Percentiles rank a stretch among this genome's conserved stretches.
phyloP scores from a whole-genome alignment of 2,797 vertebrate species.

The Falco concolor region DNA sequence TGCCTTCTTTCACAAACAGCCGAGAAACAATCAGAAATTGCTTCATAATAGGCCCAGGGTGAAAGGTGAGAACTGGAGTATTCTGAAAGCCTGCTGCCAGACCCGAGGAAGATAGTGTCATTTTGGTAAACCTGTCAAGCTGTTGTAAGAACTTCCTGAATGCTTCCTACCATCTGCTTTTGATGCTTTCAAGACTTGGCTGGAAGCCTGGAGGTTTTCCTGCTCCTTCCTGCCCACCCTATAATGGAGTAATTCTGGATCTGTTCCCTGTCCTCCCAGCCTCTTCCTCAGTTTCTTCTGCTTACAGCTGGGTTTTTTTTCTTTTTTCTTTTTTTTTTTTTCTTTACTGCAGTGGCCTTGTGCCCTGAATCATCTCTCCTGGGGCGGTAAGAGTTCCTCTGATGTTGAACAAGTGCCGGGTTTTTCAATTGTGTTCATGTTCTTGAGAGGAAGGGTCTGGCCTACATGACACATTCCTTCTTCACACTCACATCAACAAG shows the following conservation, averaged over 20 bases:
- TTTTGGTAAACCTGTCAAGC: conserved; percentile 69
- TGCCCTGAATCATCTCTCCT: conserved; percentile 69
- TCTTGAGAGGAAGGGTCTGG: conserved; percentile 82
- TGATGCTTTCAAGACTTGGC: conserved; percentile 75
- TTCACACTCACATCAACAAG: conserved; percentile 85
- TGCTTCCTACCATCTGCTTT: conserved; percentile 79
- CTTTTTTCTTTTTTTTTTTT: neutral
- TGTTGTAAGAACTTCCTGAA: conserved; percentile 76
- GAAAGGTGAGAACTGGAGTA: conserved; percentile 51
- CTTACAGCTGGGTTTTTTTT: conserved; percentile 15
- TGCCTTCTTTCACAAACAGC: neutral
- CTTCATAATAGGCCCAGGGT: conserved; percentile 18
- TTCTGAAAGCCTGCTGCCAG: conserved; percentile 67
- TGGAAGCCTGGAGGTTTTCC: conserved; percentile 75
- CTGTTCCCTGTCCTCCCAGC: conserved; percentile 70
- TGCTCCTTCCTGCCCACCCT: conserved; percentile 73
- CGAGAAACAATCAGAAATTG: neutral
- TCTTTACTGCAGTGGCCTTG: conserved; percentile 61
- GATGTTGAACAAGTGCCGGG: conserved; percentile 67
- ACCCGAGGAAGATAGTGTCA: conserved; percentile 58
- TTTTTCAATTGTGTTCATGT: conserved; percentile 67
- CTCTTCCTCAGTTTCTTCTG: conserved; percentile 68
- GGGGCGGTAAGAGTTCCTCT: conserved; percentile 75
- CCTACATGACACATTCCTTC: conserved; percentile 78
- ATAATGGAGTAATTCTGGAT: conserved; percentile 68